Evolutionary conservation across 1,140 invertebrate species (phyloP), one percentile per base, ranked within the genome.

Genomic region (Leguminivora glycinivorella): DNA sequence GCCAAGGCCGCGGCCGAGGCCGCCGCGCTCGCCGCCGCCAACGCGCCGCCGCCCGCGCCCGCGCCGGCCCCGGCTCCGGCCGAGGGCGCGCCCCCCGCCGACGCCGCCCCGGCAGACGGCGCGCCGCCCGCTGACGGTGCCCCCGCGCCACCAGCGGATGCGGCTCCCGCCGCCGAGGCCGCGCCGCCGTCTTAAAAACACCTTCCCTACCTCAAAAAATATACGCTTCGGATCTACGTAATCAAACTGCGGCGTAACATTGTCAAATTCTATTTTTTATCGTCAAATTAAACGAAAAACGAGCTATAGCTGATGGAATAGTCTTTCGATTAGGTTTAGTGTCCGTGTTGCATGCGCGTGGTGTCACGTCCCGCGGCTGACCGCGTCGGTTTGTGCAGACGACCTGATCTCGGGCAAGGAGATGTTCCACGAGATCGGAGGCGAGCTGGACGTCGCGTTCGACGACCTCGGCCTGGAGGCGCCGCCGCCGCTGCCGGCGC

Each of bases 331-430:
- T 12, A n/a, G 24, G 25, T 24, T 17, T 56, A 77, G 81, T 78
- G 56, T 22, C 10, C 52, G 67, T 22, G 26, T 22, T 34, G 73
- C 72, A 85, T 87, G 84, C 71, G 78, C 79, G 81, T 85, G 68
- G 24, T n/a, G 31, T 63, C 17, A 60, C 71, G 56, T 66, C 60
- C 38, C 17, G 10, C 9, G 69, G 78, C 60, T 84, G 78, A 84
- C 72, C 56, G 69, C 71, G 76, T 69, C 74, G 78, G 76, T 85
- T 72, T 88, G 81, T 84, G 80, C 96, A 99, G 98, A 99, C 96
- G 98, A 99, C 92, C 94, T 99, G 93, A 96, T 99, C 92, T 95
- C 95, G 85, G 98, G 98, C 93, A 99, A 99, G 94, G 98, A 99
- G 93, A 96, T 98, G 92, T 99, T 98, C 95, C 98, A 98, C 93